These are phyloP conservation scores for Diachrysia chrysitis DNA, from an alignment of 2,888 invertebrate species.

Conservation along the genomic window DNA sequence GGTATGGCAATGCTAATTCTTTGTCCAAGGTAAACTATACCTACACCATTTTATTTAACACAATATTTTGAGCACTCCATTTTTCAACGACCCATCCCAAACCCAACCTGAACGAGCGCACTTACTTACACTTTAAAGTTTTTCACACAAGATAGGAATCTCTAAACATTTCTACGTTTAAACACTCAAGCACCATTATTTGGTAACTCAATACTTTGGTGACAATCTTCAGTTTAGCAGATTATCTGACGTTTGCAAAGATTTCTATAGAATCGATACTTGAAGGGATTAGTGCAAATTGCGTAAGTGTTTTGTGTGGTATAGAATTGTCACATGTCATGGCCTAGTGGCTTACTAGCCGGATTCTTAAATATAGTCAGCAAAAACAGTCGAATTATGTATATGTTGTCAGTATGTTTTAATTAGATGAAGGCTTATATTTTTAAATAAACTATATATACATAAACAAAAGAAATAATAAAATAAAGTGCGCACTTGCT, in stretches of 20 bases:
- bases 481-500: too few species aligned
- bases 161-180: conserved; percentile 2
- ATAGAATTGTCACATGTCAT: neutral
- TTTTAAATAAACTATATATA: too few species aligned
- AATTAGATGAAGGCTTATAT: too few species aligned
- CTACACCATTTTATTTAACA: too few species aligned
- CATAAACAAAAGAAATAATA: too few species aligned
- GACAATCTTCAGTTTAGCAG: conserved; percentile 31
- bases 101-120: neutral
- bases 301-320: conserved; percentile 7
- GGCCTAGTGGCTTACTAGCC: neutral
- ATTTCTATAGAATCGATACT: conserved; percentile 16
- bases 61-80: neutral
- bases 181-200: neutral
- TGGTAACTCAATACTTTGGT: conserved; percentile 28
- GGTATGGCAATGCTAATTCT: too few species aligned
- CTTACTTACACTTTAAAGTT: neutral
- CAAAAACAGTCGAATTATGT: too few species aligned
- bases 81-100: too few species aligned
- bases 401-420: too few species aligned
- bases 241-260: conserved; percentile 13
- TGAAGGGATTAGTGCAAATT: conserved; percentile 24
- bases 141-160: neutral
- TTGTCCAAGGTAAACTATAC: too few species aligned
- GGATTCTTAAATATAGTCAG: too few species aligned